Base-by-base conservation (phyloP, 2,888 invertebrate genomes). In the Copidosoma aretas region DNA sequence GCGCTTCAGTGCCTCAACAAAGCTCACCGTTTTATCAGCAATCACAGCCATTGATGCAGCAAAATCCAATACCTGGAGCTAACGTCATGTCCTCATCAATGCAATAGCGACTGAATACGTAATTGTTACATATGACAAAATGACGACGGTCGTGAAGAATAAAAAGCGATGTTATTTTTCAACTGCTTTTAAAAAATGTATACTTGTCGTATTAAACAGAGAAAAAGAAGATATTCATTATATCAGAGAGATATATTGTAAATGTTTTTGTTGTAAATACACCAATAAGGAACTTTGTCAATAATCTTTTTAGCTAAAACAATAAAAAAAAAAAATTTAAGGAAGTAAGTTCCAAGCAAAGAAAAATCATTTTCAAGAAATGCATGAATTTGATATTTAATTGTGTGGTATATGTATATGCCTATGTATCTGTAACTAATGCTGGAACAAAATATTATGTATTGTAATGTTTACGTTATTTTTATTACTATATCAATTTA, bases 1-100 rank as follows among this genome's bases (percentile, higher is more conserved):
- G 91, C 76, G 90, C 91, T 21, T 89, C 90, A 22, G 81, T 91
- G 74, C 91, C 91, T 0, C 88, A 63, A 0, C 88, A 70, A 60
- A 70, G 64, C 43, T 62, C 67, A 60, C 4, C 69, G 15, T 70
- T 65, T 49, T 72, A 70, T 19, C 43, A 46, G 17, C 43, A 46
- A 17, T 14, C 64, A 19, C n/a, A n/a, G n/a, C 64, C 69, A 25
- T 14, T 15, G 1, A 46, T 60, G 54, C 71, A 66, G 24, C 68
- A 66, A 56, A 68, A 15, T 63, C 71, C 60, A 54, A 66, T 49
- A 46, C 41, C 65, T n/a, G 19, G 62, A 39, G n/a, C 64, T 22
- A 68, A 67, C 57, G 32, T 64, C 14, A 58, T 68, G 5, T 14
- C 60, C 14, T 24, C 68, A 12, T 56, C 62, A 62, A 56, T 53